Evolutionary conservation across 2,888 invertebrate species (phyloP).

Genomic region (Plagiodera versicolora): DNA sequence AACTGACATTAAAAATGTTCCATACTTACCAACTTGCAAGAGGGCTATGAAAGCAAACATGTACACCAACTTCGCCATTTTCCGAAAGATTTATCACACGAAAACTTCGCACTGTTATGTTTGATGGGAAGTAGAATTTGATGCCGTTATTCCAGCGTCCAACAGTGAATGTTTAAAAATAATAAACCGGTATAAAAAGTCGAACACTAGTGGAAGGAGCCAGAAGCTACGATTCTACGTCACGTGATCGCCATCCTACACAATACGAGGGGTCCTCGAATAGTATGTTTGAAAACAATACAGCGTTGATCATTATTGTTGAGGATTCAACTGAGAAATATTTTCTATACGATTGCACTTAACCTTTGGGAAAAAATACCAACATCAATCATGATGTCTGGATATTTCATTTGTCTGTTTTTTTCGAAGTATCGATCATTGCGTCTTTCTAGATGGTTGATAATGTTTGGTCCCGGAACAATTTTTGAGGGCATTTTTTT

Average conservation of each 20-base stretch:
- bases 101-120: neutral
- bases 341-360: too few relatives aligned
- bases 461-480: too few relatives aligned
- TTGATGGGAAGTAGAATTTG: too few relatives aligned
- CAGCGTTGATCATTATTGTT: too few relatives aligned
- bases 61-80: constrained; percentile 27
- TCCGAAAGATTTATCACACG: neutral
- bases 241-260: neutral
- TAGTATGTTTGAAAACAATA: neutral
- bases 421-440: too few relatives aligned
- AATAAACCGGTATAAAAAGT: neutral
- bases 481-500: too few relatives aligned
- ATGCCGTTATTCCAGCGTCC: constrained; percentile 1
- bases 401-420: too few relatives aligned
- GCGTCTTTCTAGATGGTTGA: too few relatives aligned
- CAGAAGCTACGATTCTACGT: neutral
- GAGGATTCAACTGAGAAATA: too few relatives aligned
- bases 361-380: too few relatives aligned
- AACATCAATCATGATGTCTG: too few relatives aligned
- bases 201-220: neutral
- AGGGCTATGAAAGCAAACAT: constrained; percentile 24
- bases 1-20: neutral
- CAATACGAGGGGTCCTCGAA: neutral
- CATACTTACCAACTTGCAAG: constrained; percentile 26
- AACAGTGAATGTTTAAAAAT: constrained; percentile 8